Base-by-base conservation (phyloP, 2,888 invertebrate species). In the Anoplius nigerrimus region DNA sequence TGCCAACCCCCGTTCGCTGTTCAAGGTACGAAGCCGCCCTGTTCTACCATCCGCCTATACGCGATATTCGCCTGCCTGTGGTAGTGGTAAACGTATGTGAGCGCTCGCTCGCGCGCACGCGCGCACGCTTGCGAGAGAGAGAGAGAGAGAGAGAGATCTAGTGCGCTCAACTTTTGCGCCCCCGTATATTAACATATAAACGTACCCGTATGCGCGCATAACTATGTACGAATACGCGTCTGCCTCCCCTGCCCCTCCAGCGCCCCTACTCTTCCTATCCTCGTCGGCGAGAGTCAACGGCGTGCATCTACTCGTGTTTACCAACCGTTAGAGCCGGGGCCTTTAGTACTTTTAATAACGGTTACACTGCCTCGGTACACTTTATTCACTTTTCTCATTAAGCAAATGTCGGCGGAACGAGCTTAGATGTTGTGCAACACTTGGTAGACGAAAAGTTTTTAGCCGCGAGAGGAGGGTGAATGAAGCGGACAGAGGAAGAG, bases 311-410 rank as follows among this genome's bases (percentile, higher is more conserved):
- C 34, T 55, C 34, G 52, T 66, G 61, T 52, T 72, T 69, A 54
- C 55, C 72, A 60, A 72, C 65, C 55, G 63, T 66, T 63, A 52
- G 59, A 22, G 34, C 53, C 43, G 54, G 27, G 11, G 21, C 58
- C 60, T 22, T 61, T 60, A 56, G 51, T 57, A 45, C 63, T 63
- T 61, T 67, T 52, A 22, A 16, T 13, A 54, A 52, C 52, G 48
- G 18, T 58, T 18, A 53, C 18, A 22, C 64, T 48, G 27, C 67
- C 34, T 34, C 11, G 34, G 34, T 34, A 6, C 34, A 34, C 56
- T 75, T 69, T 63, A 66, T 62, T 72, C 68, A 60, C 55, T 72
- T 61, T 63, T 48, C 70, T 69, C 75, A 43, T 71, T 74, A 71
- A 71, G 62, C 68, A 66, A 60, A 70, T 70, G 56, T 43, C 42